These are phyloP conservation scores for Strigops habroptila DNA, from an alignment of 2,113 vertebrate genomes.

Conservation along the genomic window DNA sequence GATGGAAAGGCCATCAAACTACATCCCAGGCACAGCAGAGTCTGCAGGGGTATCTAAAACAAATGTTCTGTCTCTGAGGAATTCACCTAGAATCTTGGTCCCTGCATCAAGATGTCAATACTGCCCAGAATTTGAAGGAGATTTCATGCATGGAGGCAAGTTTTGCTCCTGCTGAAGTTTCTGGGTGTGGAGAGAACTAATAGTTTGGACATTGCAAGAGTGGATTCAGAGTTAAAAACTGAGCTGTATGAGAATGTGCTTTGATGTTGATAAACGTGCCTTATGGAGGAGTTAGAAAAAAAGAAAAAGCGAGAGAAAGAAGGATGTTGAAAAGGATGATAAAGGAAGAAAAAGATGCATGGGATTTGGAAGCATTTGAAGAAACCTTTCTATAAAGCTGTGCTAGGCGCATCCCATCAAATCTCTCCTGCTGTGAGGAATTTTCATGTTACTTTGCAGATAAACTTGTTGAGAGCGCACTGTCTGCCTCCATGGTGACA, in stretches of 20 bases:
- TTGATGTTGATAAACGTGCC: slow-evolving; percentile 44
- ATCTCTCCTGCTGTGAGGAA: slow-evolving; percentile 62
- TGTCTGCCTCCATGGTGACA: slow-evolving; percentile 58
- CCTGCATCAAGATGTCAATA: rapidly evolving
- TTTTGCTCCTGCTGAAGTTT: not conserved
- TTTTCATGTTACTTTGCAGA: slow-evolving; percentile 67
- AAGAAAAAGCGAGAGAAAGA: slow-evolving; percentile 4
- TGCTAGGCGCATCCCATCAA: slow-evolving; percentile 12
- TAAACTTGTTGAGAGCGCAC: slow-evolving; percentile 23
- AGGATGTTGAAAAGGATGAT: slow-evolving; percentile 51
- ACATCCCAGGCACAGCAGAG: not conserved
- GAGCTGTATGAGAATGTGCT: not conserved
- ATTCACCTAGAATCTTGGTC: not conserved
- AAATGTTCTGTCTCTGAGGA: not conserved
- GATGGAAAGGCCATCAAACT: not conserved
- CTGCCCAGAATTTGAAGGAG: not conserved
- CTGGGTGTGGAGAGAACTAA: not conserved
- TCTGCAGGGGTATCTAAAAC: not conserved
- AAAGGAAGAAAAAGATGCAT: slow-evolving; percentile 54
- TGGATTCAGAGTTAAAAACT: not conserved
- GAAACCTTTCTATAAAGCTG: slow-evolving; percentile 52
- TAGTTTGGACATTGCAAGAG: not conserved
- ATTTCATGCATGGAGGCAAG: not conserved
- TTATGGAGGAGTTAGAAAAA: slow-evolving; percentile 17
- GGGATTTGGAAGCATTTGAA: slow-evolving; percentile 56